Base-by-base conservation (phyloP, 1,140 invertebrate species). In the Probaryconus sp. region DNA sequence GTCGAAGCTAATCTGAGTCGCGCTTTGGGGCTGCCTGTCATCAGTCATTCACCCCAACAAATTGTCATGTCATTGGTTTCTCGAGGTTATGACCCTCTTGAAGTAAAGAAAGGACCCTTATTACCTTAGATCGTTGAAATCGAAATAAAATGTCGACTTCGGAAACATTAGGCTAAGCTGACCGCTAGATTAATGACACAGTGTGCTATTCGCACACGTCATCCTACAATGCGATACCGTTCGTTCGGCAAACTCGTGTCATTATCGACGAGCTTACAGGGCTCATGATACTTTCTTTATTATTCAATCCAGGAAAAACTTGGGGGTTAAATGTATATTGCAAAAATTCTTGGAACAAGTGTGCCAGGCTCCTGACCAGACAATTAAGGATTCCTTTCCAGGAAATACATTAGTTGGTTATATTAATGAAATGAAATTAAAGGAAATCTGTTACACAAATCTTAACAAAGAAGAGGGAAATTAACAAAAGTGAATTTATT, bases 1-100 rank as follows among this genome's bases (percentile, higher is more conserved):
- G 20, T 40, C 14, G 14, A 13, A 55, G 33, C 13, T n/a, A n/a
- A n/a, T n/a, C n/a, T n/a, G n/a, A n/a, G n/a, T 33, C 50, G 63
- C 30, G 10, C 38, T 4, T 55, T 6, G n/a, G 13, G 16, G 2
- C 38, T 20, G 6, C 55, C 51, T 37, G 45, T 69, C 71, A 75
- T 75, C 71, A 75, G 71, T 75, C 71, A 75, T 75, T 69, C 71
- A 63, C 67, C 71, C 58, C 43, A 69, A 67, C 63, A 69, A 75
- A 69, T 75, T 45, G 64, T 60, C 45, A 38, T 69, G 71, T 75
- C 71, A 69, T 64, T 75, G 71, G 64, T 65, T 65, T 69, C 16
- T 50, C 64, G 64, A 69, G 71, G 71, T 65, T 72, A 72, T 58
- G 60, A 72, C 69, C 61, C 71, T 74, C 71, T 60, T 53, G 45